Conservation (phyloP, 1,140 invertebrate species). For the Mylabris phalerata region DNA sequence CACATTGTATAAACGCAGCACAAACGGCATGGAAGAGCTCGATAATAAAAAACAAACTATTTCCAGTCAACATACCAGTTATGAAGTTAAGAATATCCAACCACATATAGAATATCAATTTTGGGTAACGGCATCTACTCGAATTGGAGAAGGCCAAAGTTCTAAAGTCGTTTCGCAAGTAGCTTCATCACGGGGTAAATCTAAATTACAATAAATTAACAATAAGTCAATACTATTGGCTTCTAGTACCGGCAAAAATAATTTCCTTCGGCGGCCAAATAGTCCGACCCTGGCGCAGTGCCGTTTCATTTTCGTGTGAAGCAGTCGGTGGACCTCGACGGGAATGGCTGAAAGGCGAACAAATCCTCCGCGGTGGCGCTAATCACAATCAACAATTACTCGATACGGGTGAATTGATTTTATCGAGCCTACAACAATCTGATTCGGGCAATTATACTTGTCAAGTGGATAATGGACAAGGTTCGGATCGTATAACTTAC, state of each 20-base stretch:
- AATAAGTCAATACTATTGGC: no score
- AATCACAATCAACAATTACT: conserved; percentile 53
- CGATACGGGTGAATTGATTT: conserved; percentile 56
- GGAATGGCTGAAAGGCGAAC: conserved; percentile 58
- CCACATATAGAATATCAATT: conserved; percentile 74
- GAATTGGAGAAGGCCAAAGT: conserved; percentile 68
- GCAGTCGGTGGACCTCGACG: conserved; percentile 59
- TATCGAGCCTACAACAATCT: conserved; percentile 54
- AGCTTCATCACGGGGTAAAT: conserved; percentile 46
- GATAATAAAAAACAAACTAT: conserved; percentile 61
- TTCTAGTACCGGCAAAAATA: conserved; percentile 57
- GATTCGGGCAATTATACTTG: conserved; percentile 73
- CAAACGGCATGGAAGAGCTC: conserved; percentile 60
- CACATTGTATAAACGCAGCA: conserved; percentile 65
- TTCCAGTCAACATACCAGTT: conserved; percentile 54
- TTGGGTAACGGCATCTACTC: conserved; percentile 71
- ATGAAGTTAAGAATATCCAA: conserved; percentile 61
- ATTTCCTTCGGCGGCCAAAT: conserved; percentile 61
- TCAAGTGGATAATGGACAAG: conserved; percentile 63
- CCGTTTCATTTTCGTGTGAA: conserved; percentile 55
- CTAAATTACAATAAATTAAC: no score
- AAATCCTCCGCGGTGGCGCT: conserved; percentile 41
- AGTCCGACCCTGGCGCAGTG: conserved; percentile 57
- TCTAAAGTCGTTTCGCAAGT: conserved; percentile 59
- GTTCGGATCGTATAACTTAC: conserved; percentile 57